Percentiles rank a stretch among this genome's conserved stretches.
These are phyloP conservation scores for Drosophila leonis DNA, from an alignment of 2,888 invertebrate genomes.

Conservation along the genomic window DNA sequence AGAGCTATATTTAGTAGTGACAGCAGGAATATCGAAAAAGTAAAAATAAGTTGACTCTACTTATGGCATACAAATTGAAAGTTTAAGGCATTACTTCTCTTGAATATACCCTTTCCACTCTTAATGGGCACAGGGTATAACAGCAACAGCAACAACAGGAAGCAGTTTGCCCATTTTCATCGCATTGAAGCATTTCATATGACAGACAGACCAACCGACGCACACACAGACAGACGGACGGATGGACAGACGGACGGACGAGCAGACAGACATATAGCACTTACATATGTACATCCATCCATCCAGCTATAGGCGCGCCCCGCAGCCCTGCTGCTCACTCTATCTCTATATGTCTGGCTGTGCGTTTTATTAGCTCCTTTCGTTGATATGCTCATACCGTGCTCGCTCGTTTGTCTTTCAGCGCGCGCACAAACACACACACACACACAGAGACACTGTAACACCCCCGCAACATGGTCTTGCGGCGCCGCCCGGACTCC, in stretches of 20 bases:
- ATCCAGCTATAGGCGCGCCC: slow-evolving; percentile 8
- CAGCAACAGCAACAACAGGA: slow-evolving; percentile 63
- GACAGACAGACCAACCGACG: slow-evolving; percentile 52
- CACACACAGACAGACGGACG: slow-evolving; percentile 48
- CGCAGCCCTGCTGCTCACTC: slow-evolving; percentile 10
- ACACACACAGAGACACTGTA: slow-evolving; percentile 19
- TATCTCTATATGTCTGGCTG: slow-evolving; percentile 42
- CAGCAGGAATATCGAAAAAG: no score
- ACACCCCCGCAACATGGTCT: slow-evolving; percentile 42
- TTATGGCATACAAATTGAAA: no score
- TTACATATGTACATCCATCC: slow-evolving; percentile 19
- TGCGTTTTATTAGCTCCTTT: slow-evolving; percentile 80
- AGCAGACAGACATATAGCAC: slow-evolving; percentile 12
- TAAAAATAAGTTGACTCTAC: not conserved
- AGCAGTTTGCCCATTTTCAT: slow-evolving; percentile 79
- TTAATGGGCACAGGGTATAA: slow-evolving; percentile 7
- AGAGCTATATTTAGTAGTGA: no score
- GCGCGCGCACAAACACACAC: slow-evolving; percentile 35
- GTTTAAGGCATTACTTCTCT: no score
- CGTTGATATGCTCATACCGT: slow-evolving; percentile 78
- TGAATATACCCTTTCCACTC: not conserved
- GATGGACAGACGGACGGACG: slow-evolving; percentile 36
- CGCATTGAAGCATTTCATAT: slow-evolving; percentile 74
- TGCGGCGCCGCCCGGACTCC: slow-evolving; percentile 67
- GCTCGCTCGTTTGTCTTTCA: slow-evolving; percentile 77